Base-by-base conservation (phyloP, 2,113 vertebrate genomes). In the Micronisus gabar region DNA sequence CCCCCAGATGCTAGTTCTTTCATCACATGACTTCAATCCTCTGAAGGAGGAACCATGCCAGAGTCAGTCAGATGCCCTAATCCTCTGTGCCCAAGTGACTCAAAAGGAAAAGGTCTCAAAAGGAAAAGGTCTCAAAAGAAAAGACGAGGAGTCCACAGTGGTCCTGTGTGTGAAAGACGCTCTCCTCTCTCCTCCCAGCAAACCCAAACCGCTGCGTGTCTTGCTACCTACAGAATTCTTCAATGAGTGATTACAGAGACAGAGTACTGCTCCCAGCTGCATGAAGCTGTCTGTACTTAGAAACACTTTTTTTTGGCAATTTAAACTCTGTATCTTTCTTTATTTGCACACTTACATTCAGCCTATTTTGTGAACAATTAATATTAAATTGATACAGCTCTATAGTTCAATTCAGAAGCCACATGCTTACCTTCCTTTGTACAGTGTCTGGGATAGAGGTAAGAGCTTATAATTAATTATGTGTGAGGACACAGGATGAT, bases 161-260 rank as follows among this genome's bases (percentile, higher is more conserved):
- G 36, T 40, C 34, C 65, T 26, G n/a, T 2, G 0, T 4, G 11
- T 25, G 30, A 73, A 30, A 17, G 45, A 55, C 1, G 2, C 11
- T 40, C 79, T 30, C 38, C 29, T 29, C 47, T 52, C 65, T 83
- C 38, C 70, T 70, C n/a, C 65, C 38, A 43, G 50, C n/a, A 83
- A 59, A 59, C 36, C 43, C 58, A n/a, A 27, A n/a, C 34, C 5
- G 2, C 14, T 9, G 1, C 6, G 34, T 26, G n/a, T 53, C 72
- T 43, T 45, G 53, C 65, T 36, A 10, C 45, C 52, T 53, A 36
- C 38, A 32, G 53, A 53, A 45, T 18, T 52, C 50, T 72, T 52
- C 66, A 38, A 2, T 13, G 43, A 22, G 11, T 23, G 66, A 11
- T 29, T 5, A 50, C 20, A 55, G 40, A 48, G 25, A 38, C 9